Percentiles rank a stretch among this genome's conserved stretches.
Conservation (phyloP, 2,113 vertebrate species). For the Gymnocephalus cernua region DNA sequence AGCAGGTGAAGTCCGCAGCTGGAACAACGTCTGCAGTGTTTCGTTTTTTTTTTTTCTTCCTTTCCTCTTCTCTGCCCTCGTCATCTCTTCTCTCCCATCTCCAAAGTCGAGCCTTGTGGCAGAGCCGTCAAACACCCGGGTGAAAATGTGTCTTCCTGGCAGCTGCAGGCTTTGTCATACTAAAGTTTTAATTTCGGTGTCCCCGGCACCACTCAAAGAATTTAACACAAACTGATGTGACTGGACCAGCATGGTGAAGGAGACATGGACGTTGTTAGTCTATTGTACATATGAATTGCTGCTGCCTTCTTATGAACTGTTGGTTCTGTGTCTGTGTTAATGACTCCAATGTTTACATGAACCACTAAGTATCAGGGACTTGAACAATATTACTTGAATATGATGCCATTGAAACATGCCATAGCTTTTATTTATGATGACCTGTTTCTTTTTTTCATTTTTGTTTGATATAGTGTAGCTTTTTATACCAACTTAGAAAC, state of each 20-base stretch:
- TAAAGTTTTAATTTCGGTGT: constrained; percentile 57
- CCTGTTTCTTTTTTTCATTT: constrained; percentile 31
- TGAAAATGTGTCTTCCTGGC: constrained; percentile 34
- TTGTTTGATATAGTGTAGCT: constrained; percentile 69
- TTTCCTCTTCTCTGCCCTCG: neutral
- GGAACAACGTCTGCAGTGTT: constrained; percentile 17
- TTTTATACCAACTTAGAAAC: constrained; percentile 68
- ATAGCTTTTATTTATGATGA: constrained; percentile 84
- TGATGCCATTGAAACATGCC: constrained; percentile 83
- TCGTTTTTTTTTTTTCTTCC: neutral
- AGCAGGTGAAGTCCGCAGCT: constrained; percentile 61
- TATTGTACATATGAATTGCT: constrained; percentile 79
- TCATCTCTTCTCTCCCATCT: constrained; percentile 47
- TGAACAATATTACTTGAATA: constrained; percentile 90
- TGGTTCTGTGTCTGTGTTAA: constrained; percentile 80
- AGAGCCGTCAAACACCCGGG: constrained; percentile 23
- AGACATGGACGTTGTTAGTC: constrained; percentile 48
- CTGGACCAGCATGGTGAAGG: constrained; percentile 69
- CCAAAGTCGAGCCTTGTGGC: constrained; percentile 66
- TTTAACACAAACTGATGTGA: constrained; percentile 59
- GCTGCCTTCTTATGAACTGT: constrained; percentile 83
- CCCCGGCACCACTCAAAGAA: constrained; percentile 65
- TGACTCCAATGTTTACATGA: constrained; percentile 86
- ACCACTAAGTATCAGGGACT: constrained; percentile 88
- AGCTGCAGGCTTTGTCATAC: constrained; percentile 52